Conservation (phyloP, 2,113 vertebrate genomes). For the Lates calcarifer region DNA sequence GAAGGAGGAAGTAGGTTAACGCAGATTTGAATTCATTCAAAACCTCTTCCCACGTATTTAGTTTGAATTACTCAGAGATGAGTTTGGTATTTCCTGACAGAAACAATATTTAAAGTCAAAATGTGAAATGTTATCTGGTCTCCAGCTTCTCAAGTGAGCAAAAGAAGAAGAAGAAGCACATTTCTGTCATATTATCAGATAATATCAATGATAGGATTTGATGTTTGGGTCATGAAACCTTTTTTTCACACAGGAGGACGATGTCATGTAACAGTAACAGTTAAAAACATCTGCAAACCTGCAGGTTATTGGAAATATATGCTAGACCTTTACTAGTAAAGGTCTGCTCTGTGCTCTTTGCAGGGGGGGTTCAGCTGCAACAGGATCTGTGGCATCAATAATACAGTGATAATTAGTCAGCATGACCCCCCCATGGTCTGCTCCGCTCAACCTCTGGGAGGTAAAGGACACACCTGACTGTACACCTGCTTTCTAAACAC, state of each 20-base stretch:
- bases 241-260: not conserved
- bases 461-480: conserved; percentile 39
- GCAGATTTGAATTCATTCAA: not conserved
- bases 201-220: not conserved
- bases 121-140: not conserved
- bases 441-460: conserved; percentile 46
- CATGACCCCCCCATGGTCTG: conserved; percentile 34
- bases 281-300: not conserved
- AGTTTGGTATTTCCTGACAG: not conserved
- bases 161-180: too few relatives aligned
- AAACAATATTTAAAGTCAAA: not conserved
- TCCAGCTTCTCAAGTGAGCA: not conserved
- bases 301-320: not conserved
- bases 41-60: not conserved
- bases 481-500: conserved; percentile 11
- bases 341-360: not conserved
- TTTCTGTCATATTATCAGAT: not conserved
- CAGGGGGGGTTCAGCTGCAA: conserved; percentile 51
- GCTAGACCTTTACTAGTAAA: conserved; percentile 5
- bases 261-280: not conserved
- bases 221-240: not conserved
- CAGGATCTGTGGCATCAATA: conserved; percentile 72
- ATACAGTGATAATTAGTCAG: conserved; percentile 64
- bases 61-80: not conserved
- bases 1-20: conserved; percentile 11